These are phyloP conservation scores for Malurus splendens DNA, from an alignment of 2,797 vertebrate species.

Conservation along the genomic window DNA sequence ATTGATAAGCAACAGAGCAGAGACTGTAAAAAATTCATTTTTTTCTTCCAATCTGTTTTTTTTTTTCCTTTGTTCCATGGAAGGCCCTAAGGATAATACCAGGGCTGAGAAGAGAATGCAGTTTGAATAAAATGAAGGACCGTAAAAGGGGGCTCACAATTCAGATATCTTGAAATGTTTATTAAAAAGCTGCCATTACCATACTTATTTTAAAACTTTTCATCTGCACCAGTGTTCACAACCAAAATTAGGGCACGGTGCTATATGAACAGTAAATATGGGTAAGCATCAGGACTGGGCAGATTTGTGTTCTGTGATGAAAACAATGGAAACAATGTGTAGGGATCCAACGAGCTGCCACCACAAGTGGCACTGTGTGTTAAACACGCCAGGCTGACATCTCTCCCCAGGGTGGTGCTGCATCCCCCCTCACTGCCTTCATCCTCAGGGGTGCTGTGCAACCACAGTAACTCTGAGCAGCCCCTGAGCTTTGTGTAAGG, in stretches of 20 bases:
- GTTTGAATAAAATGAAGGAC: background rate
- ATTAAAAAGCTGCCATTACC: background rate
- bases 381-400: rapidly evolving
- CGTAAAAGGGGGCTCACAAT: background rate
- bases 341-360: background rate
- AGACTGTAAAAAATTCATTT: background rate
- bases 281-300: background rate
- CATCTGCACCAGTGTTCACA: background rate
- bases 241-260: background rate
- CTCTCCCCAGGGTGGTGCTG: rapidly evolving
- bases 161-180: background rate
- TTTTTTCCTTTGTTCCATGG: background rate
- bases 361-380: background rate
- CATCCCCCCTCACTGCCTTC: rapidly evolving
- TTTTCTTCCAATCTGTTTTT: background rate
- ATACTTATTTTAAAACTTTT: background rate
- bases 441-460: rapidly evolving
- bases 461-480: too few species aligned
- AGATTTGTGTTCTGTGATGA: background rate
- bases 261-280: background rate
- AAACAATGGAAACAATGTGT: background rate
- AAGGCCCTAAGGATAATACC: background rate
- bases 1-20: background rate
- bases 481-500: background rate
- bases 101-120: background rate